Conservation (phyloP, 2,888 invertebrate species). For the Pinctada fucata region DNA sequence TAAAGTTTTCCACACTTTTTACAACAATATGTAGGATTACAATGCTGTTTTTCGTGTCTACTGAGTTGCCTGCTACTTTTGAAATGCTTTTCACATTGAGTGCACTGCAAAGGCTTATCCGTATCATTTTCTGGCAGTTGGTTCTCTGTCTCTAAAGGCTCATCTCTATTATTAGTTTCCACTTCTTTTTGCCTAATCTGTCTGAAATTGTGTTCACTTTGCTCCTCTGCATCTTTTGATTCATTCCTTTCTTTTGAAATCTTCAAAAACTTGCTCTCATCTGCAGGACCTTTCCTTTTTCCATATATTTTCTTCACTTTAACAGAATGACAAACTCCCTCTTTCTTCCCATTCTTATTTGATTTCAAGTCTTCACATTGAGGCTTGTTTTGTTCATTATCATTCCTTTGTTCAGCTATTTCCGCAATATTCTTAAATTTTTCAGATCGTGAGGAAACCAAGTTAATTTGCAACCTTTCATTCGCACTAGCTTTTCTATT, state of each 20-base stretch:
- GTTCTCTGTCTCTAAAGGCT: constrained; percentile 8
- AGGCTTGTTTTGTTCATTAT: too few species aligned
- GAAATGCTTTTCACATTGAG: constrained; percentile 60
- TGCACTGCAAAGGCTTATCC: constrained; percentile 49
- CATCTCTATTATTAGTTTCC: constrained; percentile 7
- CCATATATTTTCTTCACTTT: neutral
- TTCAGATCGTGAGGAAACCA: too few species aligned
- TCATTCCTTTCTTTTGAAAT: constrained; percentile 12
- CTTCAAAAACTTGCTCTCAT: constrained; percentile 4
- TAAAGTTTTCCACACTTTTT: constrained; percentile 65
- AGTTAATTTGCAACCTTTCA: too few species aligned
- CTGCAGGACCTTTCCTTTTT: constrained; percentile 8
- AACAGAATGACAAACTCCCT: neutral
- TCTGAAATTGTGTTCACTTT: neutral
- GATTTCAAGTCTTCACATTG: constrained; percentile 6
- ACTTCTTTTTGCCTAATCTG: constrained; percentile 5
- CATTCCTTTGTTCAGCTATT: too few species aligned
- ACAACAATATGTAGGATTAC: constrained; percentile 58
- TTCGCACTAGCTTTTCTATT: too few species aligned
- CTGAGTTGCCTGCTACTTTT: constrained; percentile 61
- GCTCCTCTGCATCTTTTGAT: constrained; percentile 15
- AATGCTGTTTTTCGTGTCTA: constrained; percentile 58
- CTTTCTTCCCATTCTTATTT: neutral
- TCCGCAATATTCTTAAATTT: too few species aligned
- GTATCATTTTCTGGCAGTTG: constrained; percentile 16